Evolutionary conservation across 1,140 invertebrate genomes (phyloP), one percentile per base, ranked within the genome.

Genomic region (Atta texana): DNA sequence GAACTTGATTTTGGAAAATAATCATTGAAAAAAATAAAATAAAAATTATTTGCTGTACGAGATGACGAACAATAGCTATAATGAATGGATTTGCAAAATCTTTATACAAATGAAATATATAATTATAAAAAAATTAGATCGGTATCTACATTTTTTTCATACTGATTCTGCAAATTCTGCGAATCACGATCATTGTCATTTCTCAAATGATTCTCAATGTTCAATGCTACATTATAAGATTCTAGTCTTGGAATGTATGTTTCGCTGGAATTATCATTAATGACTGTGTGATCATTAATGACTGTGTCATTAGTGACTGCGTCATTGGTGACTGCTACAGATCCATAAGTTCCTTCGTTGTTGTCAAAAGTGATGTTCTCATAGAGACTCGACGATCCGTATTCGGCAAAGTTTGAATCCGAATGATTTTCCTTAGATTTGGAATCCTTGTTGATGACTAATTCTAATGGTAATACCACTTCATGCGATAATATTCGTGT

Each of bases 381-480:
- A 57, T 69, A 12, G 28, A 49, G 39, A 61, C 51, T 2, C 49
- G 39, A 34, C 1, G 61, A 34, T 72, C 53, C 51, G 21, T n/a
- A 31, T 24, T 87, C 18, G 14, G 1, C 16, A 21, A 71, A 77
- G 59, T 16, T 66, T 3, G 57, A 39, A 66, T 87, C 74, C 1
- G 39, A 49, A 69, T 64, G 14, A n/a, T n/a, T 85, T 16, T 61
- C 8, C 8, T 76, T 90, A 7, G n/a, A 75, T 21, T 86, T 90
- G 18, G 81, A 82, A 86, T 76, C 59, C 64, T 93, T 93, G 59
- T 93, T 89, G 57, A 92, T 89, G 5, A 93, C 90, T 57, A 93
- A 57, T 53, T 93, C 89, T 24, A 93, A 75, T 6, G 93, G 92
- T 53, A 89, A 61, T 18, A 88, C 63, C 16, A 88, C 88, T 64